Conservation (phyloP, 2,797 vertebrate species). For the Hydrophis major region DNA sequence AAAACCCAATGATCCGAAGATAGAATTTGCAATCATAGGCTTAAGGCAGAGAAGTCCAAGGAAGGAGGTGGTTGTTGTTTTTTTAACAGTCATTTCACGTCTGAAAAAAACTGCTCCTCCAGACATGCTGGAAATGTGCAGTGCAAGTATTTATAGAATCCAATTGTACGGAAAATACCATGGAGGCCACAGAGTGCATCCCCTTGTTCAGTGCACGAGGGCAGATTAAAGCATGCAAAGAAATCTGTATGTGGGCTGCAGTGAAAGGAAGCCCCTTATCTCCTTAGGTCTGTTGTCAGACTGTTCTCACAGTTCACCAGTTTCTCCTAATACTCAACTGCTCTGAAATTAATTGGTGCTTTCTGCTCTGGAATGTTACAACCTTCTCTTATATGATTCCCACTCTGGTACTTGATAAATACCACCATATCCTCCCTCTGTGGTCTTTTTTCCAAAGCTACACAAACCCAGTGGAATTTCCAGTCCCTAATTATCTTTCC, state of each 20-base stretch:
- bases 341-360: not conserved
- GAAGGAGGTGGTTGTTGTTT: not conserved
- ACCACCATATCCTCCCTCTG: not conserved
- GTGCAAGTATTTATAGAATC: not conserved
- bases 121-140: not conserved
- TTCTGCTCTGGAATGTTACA: not conserved
- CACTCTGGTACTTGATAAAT: not conserved
- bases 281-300: not conserved
- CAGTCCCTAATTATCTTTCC: not conserved
- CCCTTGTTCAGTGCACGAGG: not conserved
- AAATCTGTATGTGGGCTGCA: not conserved
- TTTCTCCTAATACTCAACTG: not conserved
- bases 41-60: not conserved
- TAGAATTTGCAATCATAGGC: not conserved
- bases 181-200: not conserved
- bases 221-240: not conserved
- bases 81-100: not conserved
- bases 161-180: not conserved
- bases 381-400: not conserved
- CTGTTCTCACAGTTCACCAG: not conserved
- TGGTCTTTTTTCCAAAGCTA: not conserved
- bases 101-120: not conserved
- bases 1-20: not conserved
- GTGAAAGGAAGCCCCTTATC: not conserved
- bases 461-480: not conserved